Percentiles rank a stretch among this genome's conserved stretches.
phyloP scores from a whole-genome alignment of 2,888 invertebrate genomes.

The Choristoneura rosaceana region DNA sequence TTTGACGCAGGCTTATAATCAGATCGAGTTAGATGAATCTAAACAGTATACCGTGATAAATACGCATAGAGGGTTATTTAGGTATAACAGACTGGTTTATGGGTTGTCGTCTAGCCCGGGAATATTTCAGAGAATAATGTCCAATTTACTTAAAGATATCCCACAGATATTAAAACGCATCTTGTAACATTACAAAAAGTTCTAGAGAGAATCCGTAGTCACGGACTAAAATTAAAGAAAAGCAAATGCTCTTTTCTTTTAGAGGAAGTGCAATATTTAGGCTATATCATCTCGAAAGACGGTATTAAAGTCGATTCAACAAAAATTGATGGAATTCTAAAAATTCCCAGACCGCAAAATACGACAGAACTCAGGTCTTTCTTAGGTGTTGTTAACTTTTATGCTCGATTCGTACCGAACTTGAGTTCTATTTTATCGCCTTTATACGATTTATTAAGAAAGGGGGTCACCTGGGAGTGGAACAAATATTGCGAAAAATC shows the following conservation, averaged over 20 bases:
- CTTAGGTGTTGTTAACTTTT: constrained; percentile 18
- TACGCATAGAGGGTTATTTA: constrained; percentile 26
- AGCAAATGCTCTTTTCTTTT: not conserved
- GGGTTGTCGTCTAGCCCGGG: constrained; percentile 14
- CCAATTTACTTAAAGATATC: not conserved
- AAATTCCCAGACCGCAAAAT: not conserved
- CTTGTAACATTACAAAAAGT: not conserved
- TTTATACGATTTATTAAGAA: not conserved
- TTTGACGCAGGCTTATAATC: constrained; percentile 25
- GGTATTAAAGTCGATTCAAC: not conserved
- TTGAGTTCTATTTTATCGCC: not conserved
- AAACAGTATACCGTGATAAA: constrained; percentile 19
- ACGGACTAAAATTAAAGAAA: not conserved
- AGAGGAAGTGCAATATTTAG: not conserved
- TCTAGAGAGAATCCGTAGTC: not conserved
- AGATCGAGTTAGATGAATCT: constrained; percentile 11
- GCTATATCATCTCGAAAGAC: not conserved
- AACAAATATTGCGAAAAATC: not conserved
- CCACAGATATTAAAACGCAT: not conserved
- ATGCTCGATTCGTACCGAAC: constrained; percentile 1
- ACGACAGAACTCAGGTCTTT: constrained; percentile 7
- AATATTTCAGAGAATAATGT: constrained; percentile 2
- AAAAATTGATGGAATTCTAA: not conserved
- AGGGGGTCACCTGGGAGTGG: not conserved
- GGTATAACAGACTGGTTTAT: constrained; percentile 19